phyloP scores from a whole-genome alignment of 2,888 invertebrate species.

The Tricholauxania praeusta region DNA sequence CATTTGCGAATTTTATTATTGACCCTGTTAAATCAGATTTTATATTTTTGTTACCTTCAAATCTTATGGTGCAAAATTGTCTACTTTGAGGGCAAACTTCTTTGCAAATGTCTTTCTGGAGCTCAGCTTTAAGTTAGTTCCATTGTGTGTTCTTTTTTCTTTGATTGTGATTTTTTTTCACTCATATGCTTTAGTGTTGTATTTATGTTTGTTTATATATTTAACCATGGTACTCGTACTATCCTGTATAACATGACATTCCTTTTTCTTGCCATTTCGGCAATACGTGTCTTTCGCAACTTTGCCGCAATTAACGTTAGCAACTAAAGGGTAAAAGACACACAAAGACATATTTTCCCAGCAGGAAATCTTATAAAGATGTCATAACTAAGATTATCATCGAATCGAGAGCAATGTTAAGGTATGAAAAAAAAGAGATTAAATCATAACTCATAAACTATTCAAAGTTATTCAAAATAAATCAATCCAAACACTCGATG shows the following conservation, averaged over 20 bases:
- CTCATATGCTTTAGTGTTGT: not conserved
- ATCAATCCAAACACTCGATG: too few species aligned
- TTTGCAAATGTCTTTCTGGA: conserved; percentile 9
- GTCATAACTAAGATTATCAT: too few species aligned
- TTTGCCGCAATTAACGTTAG: too few species aligned
- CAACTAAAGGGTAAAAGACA: too few species aligned
- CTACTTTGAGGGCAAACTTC: conserved; percentile 1
- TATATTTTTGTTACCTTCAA: not conserved
- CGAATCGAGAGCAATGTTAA: too few species aligned
- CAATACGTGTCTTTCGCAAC: not conserved
- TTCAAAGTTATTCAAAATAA: too few species aligned
- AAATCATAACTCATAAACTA: too few species aligned
- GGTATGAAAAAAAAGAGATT: too few species aligned
- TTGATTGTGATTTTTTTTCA: not conserved
- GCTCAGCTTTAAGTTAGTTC: not conserved
- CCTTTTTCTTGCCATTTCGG: conserved; percentile 14
- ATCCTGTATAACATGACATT: conserved; percentile 11
- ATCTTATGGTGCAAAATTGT: conserved; percentile 13
- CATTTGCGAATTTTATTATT: too few species aligned
- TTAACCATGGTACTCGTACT: not conserved
- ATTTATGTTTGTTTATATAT: not conserved
- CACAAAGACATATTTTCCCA: too few species aligned
- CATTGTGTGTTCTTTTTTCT: not conserved
- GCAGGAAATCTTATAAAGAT: too few species aligned
- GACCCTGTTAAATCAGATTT: conserved; percentile 7